Conservation (phyloP, 1,140 invertebrate species). For the Mamestra configurata region DNA sequence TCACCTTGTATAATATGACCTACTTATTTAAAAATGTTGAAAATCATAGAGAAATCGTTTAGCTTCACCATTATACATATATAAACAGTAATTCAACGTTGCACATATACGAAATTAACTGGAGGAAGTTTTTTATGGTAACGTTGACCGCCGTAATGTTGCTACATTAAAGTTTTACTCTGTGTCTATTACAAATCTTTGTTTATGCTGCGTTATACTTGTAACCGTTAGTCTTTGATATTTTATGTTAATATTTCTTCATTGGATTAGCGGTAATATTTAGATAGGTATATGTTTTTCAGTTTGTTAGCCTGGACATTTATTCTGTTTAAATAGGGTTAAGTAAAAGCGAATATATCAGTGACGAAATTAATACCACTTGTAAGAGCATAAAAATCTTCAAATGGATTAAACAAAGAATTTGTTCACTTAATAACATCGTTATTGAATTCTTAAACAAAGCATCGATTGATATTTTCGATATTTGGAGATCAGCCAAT, state of each 20-base stretch:
- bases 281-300: neutral
- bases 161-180: slow-evolving; percentile 43
- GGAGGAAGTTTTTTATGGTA: slow-evolving; percentile 53
- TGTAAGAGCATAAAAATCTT: too few species aligned
- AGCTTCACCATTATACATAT: neutral
- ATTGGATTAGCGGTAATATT: slow-evolving; percentile 10
- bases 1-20: neutral
- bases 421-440: too few species aligned
- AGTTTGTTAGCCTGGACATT: neutral
- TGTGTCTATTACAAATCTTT: slow-evolving; percentile 23
- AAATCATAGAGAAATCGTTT: neutral
- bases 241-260: slow-evolving; percentile 18
- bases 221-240: slow-evolving; percentile 42
- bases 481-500: neutral
- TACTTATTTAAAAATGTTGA: neutral
- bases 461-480: neutral
- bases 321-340: too few species aligned
- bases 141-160: slow-evolving; percentile 36
- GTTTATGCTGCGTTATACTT: slow-evolving; percentile 44
- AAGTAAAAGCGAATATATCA: too few species aligned
- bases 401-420: too few species aligned
- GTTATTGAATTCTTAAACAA: too few species aligned
- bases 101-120: slow-evolving; percentile 46
- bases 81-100: neutral
- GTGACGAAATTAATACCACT: too few species aligned